Base-by-base conservation (phyloP, 2,888 invertebrate genomes). In the Megalurothrips usitatus region DNA sequence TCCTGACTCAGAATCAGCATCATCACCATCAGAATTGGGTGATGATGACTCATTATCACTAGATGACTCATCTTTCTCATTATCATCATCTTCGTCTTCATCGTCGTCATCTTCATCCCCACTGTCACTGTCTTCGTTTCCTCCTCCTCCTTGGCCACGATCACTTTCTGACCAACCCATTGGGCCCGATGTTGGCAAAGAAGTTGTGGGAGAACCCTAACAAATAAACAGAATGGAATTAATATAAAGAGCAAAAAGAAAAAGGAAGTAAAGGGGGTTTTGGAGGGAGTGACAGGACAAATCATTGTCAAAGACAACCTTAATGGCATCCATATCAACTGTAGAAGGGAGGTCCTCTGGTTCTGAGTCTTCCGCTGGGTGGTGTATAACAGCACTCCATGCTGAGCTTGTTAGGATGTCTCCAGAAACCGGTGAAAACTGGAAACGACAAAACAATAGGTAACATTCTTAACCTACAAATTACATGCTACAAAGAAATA, bases 301-400 rank as follows among this genome's bases (percentile, higher is more conserved):
- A 43, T 43, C 6, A 4, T 43, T 43, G 3, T 43, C 6, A 43
- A 43, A 43, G 34, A 14, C n/a, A 14, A 58, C 89, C 86, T 91
- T 91, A 85, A 92, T 90, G 82, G 91, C 91, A 84, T 91, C 90
- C 87, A 92, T 92, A 84, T 92, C 92, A 82, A 92, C 91, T 47
- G 92, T 92, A 48, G 91, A 91, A 19, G 91, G 91, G 84, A 91
- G 87, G 84, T 91, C 90, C 82, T 91, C 90, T 79, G 90, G 90
- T 86, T 91, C 91, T 19, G 90, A 90, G 86, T 91, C 91, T 83
- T 89, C 86, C 34, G 86, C 86, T 34, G 86, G 86, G 68, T 84
- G 84, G 82, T 86, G 86, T 75, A 86, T 86, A 48, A 87, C 85
- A 19, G 86, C 86, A 83, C 85, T 86, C 86, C 86, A 86, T 28